Base-by-base conservation (phyloP, 2,888 invertebrate genomes). In the Tipula vernalis region DNA sequence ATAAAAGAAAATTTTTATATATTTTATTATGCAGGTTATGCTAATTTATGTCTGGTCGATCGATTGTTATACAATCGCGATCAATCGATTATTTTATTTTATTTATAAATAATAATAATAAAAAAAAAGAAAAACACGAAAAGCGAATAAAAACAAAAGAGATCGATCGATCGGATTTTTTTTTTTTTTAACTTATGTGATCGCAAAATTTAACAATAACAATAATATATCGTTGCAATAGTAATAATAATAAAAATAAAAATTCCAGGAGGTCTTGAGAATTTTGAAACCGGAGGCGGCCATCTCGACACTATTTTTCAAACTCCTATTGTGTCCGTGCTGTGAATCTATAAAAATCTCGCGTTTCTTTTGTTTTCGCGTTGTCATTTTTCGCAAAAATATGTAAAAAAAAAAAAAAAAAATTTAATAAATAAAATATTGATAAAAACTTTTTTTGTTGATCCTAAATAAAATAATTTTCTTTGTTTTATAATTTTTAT, bases 231-330 rank as follows among this genome's bases (percentile, higher is more conserved):
- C 71, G 71, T 71, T n/a, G n/a, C n/a, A n/a, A 71, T 28, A 71
- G 28, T 71, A 71, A 71, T 71, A 71, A 71, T 71, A 71, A 71
- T 51, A 51, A 51, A 12, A 83, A 83, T 83, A 83, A 36, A 41
- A 84, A 84, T 84, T 84, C 84, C 87, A 88, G 88, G 88, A 88
- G 88, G 88, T 88, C 88, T 87, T 87, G 86, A 86, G 87, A 87
- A 87, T 87, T 87, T 87, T 87, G 88, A 87, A 84, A 88, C 86
- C 83, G 71, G 86, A 87, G 91, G 91, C 91, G 91, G 91, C 91
- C 91, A 89, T 89, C 90, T 90, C 90, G 89, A 91, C 91, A 91
- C 91, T 89, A 89, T 90, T 84, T 41, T 84, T 28, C 36, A 84
- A 84, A 84, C 84, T 84, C 84, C 84, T 84, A 84, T 84, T 84